Base-by-base conservation (phyloP, 2,888 invertebrate species). In the Clanis bilineata region DNA sequence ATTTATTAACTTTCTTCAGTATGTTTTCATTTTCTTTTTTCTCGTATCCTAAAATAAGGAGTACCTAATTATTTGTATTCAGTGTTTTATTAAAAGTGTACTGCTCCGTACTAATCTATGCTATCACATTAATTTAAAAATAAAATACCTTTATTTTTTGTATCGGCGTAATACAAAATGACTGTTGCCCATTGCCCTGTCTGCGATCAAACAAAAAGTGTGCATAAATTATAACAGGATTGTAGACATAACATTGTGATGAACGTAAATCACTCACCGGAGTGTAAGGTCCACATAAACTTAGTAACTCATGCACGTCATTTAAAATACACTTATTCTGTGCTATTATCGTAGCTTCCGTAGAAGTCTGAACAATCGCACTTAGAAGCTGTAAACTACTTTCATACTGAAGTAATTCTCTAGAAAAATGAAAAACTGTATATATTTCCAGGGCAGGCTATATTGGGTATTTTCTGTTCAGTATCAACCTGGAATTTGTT, bases 371-470 rank as follows among this genome's bases (percentile, higher is more conserved):
- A 22, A 82, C 72, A 39, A 88, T 64, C 36, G 76, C 75, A 28
- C 73, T 80, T n/a, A 92, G 64, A 1, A 91, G 71, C 63, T 87
- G 82, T 60, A 91, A 67, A 59, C 83, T 82, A 9, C 67, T 62
- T 4, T 76, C 72, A 57, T 80, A 71, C 60, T 81, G 83, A 10
- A 89, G 62, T 6, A 76, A 68, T 22, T 83, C 76, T 60, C 86
- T 88, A 66, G 32, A 72, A 68, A 57, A 38, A 59, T 21, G 9
- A 47, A 47, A 23, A n/a, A n/a, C 23, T n/a, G 45, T 5, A 12
- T 21, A n/a, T 44, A 18, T 44, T 21, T 18, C 2, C 6, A 7
- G 32, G 10, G 18, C 7, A 9, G 15, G 6, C 9, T 21, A 21
- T 36, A 5, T 7, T 15, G n/a, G n/a, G n/a, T n/a, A n/a, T n/a